Evolutionary conservation across 2,113 vertebrate genomes (phyloP).

Genomic region (Poicephalus meyeri): DNA sequence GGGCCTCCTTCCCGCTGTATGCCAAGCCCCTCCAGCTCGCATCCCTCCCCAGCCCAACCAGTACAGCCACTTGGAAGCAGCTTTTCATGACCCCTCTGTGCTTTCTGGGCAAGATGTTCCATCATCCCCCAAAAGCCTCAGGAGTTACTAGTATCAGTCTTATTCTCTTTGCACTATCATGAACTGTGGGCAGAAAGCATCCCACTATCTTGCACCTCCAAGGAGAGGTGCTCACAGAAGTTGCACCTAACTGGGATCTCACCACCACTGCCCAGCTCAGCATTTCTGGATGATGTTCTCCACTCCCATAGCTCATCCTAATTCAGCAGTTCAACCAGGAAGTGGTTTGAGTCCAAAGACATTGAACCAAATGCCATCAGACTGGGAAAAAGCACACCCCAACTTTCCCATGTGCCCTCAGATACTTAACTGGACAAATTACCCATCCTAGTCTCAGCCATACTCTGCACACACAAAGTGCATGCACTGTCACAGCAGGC

Average conservation of each 20-base stretch:
- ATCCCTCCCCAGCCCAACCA: not conserved
- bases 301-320: not conserved
- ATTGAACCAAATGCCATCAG: not conserved
- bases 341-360: not conserved
- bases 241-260: not conserved
- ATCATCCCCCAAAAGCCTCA: not conserved
- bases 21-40: conserved; percentile 17
- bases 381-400: not conserved
- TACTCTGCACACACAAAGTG: fast-evolving
- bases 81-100: not conserved
- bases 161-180: not conserved
- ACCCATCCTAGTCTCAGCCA: not conserved
- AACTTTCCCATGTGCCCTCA: not conserved
- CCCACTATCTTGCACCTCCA: fast-evolving
- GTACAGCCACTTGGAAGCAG: not conserved
- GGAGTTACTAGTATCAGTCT: not conserved
- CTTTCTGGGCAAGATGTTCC: not conserved
- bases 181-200: not conserved
- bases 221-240: not conserved
- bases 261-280: not conserved
- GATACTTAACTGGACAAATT: not conserved
- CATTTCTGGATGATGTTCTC: not conserved
- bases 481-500: not conserved
- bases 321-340: not conserved
- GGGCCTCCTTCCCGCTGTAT: not conserved